phyloP scores from a whole-genome alignment of 2,113 vertebrate genomes.

The Eretmochelys imbricata region DNA sequence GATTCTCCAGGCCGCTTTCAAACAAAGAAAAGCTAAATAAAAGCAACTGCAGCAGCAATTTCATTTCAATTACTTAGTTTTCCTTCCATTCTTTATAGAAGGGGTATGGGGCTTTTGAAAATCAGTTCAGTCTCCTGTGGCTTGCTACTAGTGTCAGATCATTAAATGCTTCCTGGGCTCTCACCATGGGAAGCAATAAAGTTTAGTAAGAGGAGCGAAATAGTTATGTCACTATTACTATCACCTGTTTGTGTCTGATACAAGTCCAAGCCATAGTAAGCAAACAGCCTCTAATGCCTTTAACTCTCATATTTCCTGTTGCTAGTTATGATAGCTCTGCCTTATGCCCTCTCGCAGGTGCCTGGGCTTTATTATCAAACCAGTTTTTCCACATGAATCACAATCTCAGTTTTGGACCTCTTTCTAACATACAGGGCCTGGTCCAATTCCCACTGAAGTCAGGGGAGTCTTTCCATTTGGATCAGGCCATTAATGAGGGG shows the following conservation, averaged over 20 bases:
- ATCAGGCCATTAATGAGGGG: neutral
- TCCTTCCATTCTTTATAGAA: neutral
- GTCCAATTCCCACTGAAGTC: neutral
- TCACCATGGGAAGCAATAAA: neutral
- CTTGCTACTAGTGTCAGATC: neutral
- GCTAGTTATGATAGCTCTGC: neutral
- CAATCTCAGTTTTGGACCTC: neutral
- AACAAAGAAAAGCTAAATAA: neutral
- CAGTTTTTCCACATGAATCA: neutral
- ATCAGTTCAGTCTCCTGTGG: neutral
- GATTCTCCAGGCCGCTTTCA: neutral
- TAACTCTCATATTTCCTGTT: neutral
- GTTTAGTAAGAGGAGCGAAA: neutral
- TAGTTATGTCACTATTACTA: neutral
- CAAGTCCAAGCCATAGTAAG: neutral
- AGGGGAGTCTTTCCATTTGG: neutral
- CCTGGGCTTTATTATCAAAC: rapidly evolving
- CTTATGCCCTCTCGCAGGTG: neutral
- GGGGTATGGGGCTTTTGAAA: neutral
- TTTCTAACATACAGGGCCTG: neutral
- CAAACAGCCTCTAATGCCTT: neutral
- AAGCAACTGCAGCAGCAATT: neutral
- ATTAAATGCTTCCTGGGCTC: neutral
- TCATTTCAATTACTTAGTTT: neutral
- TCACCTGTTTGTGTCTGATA: neutral